Conservation (phyloP, 1,140 invertebrate species). For the Musca domestica region DNA sequence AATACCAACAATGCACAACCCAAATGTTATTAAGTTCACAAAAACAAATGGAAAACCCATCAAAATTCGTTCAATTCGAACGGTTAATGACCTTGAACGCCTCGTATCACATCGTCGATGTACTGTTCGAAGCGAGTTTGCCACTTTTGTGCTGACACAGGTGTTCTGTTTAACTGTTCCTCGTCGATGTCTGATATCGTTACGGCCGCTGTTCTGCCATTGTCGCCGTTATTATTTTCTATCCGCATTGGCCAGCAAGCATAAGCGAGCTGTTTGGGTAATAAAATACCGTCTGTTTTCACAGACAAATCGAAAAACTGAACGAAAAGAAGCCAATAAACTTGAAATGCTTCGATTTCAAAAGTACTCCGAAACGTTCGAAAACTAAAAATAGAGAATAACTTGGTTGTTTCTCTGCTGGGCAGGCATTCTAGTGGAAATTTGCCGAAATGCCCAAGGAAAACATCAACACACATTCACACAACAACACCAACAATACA, state of each 20-base stretch:
- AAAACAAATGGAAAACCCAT: no score
- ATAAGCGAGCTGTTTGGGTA: not conserved
- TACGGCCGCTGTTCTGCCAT: not conserved
- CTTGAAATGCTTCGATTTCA: conserved; percentile 16
- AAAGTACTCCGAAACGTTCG: not conserved
- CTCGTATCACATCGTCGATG: no score
- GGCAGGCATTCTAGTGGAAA: not conserved
- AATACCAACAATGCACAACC: no score
- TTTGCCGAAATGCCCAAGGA: no score
- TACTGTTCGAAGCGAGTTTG: no score
- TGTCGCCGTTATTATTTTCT: not conserved
- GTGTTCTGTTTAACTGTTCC: conserved; percentile 7
- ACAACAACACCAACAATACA: not conserved
- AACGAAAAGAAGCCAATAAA: conserved; percentile 7
- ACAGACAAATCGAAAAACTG: not conserved
- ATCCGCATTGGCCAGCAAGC: not conserved
- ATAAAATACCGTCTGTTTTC: not conserved
- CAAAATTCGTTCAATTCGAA: no score
- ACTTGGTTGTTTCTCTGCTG: not conserved
- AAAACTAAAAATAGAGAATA: not conserved
- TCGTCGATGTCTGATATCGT: not conserved
- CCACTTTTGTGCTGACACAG: conserved; percentile 12
- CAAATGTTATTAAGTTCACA: no score
- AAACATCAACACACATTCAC: not conserved
- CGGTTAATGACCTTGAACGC: no score